A percentile compares a stretch with the other conserved stretches of the same genome.
phyloP scores from a whole-genome alignment of 2,113 vertebrate genomes.

The Dasyurus viverrinus region DNA sequence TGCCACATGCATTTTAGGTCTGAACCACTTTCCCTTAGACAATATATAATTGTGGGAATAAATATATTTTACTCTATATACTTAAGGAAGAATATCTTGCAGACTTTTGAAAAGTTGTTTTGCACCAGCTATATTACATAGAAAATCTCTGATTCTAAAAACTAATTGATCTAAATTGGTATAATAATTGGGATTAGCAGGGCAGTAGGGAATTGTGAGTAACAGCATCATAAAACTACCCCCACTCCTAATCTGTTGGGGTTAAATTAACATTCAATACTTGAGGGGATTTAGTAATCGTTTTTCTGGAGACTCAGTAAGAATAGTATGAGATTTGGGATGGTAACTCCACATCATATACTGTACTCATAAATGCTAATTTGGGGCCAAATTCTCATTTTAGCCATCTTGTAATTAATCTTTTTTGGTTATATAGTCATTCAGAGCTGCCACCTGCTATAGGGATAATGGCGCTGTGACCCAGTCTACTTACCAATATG shows the following conservation, averaged over 20 bases:
- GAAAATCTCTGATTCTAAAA: background rate
- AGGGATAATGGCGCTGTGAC: background rate
- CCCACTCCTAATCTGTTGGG: no score
- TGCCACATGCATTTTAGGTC: background rate
- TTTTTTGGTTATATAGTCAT: background rate
- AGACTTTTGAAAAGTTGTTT: background rate
- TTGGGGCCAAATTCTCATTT: background rate
- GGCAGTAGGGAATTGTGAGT: background rate
- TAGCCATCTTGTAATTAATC: background rate
- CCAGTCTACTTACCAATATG: background rate
- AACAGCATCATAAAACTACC: background rate
- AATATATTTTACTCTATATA: background rate
- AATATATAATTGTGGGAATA: no score
- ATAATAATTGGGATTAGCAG: background rate
- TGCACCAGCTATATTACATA: background rate
- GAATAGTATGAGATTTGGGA: background rate
- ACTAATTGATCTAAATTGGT: no score
- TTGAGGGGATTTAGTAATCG: background rate
- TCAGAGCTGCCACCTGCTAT: background rate
- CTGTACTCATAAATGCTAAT: background rate
- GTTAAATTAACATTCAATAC: background rate
- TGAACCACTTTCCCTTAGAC: background rate
- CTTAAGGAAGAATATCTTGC: background rate
- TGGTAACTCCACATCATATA: background rate
- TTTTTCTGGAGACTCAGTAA: background rate